Percentiles rank a stretch among this genome's conserved stretches.
These are phyloP conservation scores for Apamea sordens DNA, from an alignment of 2,888 invertebrate genomes.

Conservation along the genomic window DNA sequence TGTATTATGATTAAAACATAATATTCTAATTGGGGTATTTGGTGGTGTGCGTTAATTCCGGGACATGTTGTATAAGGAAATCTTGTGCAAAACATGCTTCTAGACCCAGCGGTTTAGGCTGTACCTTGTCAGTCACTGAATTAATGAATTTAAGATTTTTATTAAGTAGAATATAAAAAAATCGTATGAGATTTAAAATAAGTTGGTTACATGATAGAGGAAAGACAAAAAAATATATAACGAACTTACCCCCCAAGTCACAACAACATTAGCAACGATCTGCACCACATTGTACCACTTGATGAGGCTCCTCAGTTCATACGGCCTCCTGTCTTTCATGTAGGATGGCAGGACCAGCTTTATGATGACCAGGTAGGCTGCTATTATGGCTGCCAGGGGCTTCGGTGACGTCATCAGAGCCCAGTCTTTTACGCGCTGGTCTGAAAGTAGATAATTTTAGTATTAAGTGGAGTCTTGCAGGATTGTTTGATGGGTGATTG, in stretches of 20 bases:
- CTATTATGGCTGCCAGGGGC: slow-evolving; percentile 87
- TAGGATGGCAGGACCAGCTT: slow-evolving; percentile 90
- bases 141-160: neutral
- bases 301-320: slow-evolving; percentile 91
- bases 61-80: neutral
- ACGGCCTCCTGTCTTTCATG: slow-evolving; percentile 93
- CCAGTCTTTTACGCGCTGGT: slow-evolving; percentile 91
- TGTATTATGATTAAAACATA: too few species aligned
- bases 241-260: slow-evolving; percentile 92
- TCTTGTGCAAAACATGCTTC: neutral
- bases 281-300: slow-evolving; percentile 95
- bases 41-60: too few species aligned
- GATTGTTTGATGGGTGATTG: neutral
- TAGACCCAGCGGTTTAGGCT: neutral
- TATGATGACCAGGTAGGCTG: slow-evolving; percentile 90
- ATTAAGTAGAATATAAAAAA: neutral
- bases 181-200: neutral
- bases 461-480: rapidly evolving
- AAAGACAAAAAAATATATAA: neutral
- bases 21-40: too few species aligned
- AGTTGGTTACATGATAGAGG: neutral
- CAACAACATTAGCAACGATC: slow-evolving; percentile 92
- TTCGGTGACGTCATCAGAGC: slow-evolving; percentile 91
- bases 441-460: slow-evolving; percentile 74
- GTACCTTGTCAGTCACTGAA: neutral